phyloP scores from a whole-genome alignment of 2,888 invertebrate species.

The Molorchus minor region DNA sequence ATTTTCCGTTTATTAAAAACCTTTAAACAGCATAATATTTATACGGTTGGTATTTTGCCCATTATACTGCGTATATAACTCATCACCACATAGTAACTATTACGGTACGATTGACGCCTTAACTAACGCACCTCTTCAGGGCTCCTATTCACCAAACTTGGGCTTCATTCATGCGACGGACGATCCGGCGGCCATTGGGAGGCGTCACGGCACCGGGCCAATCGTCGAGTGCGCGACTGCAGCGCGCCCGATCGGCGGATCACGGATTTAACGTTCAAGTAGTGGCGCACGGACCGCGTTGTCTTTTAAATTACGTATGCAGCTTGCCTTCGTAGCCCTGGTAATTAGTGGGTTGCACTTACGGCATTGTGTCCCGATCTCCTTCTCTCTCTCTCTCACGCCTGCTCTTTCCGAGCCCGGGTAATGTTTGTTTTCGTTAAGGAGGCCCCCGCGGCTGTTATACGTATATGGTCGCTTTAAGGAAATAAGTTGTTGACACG shows the following conservation, averaged over 20 bases:
- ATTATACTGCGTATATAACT: no score
- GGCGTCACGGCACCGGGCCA: slow-evolving; percentile 47
- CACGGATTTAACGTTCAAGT: slow-evolving; percentile 35
- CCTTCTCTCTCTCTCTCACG: neutral
- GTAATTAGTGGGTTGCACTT: slow-evolving; percentile 46
- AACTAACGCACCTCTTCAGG: slow-evolving; percentile 9
- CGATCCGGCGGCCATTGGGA: slow-evolving; percentile 49
- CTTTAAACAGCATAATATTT: no score
- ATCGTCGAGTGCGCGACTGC: slow-evolving; percentile 28
- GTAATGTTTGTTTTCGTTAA: neutral
- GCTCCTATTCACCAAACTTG: slow-evolving; percentile 18
- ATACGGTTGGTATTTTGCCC: no score
- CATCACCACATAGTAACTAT: no score
- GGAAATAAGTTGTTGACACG: no score
- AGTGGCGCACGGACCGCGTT: slow-evolving; percentile 35
- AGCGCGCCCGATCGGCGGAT: slow-evolving; percentile 27
- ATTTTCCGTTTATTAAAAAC: no score
- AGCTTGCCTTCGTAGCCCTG: slow-evolving; percentile 40
- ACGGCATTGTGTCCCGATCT: slow-evolving; percentile 18
- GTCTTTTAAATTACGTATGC: slow-evolving; percentile 45
- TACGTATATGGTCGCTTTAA: no score
- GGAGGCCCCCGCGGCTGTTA: neutral
- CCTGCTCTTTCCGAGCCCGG: slow-evolving; percentile 7
- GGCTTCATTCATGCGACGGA: slow-evolving; percentile 38
- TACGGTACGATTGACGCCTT: slow-evolving; percentile 15